Evolutionary conservation across 37 sponge, comb jelly and placozoan species (phyloP).

Genomic region (Halisarca cf. caerulea): DNA sequence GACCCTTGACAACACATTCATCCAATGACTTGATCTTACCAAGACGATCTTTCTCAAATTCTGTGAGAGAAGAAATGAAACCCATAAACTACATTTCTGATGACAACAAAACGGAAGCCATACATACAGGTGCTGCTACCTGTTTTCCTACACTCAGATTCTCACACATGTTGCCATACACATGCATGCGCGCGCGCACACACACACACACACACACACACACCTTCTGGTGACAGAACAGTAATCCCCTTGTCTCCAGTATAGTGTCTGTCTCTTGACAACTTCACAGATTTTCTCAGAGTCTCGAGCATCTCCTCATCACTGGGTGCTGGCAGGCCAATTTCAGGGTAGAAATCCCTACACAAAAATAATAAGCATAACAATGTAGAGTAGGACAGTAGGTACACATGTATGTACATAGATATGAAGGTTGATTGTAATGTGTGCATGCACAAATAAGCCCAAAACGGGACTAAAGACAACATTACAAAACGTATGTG

Average conservation of each 20-base stretch:
- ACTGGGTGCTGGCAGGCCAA: conserved; percentile 38
- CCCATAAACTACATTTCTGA: no score
- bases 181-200: no score
- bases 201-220: background rate
- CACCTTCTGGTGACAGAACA: conserved; percentile 68
- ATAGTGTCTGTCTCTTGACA: conserved; percentile 46
- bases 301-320: conserved; percentile 47
- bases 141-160: no score
- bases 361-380: background rate
- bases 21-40: conserved; percentile 53
- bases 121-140: no score
- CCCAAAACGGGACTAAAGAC: no score
- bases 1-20: conserved; percentile 28
- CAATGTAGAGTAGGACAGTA: no score
- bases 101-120: no score
- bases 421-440: no score
- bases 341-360: conserved; percentile 21
- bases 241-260: conserved; percentile 64
- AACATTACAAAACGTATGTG: no score
- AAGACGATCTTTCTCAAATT: conserved; percentile 66
- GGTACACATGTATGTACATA: no score
- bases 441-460: no score
- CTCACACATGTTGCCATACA: no score
- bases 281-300: conserved; percentile 31
- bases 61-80: background rate